Conservation (phyloP, 2,888 invertebrate genomes). For the Tricholauxania praeusta region DNA sequence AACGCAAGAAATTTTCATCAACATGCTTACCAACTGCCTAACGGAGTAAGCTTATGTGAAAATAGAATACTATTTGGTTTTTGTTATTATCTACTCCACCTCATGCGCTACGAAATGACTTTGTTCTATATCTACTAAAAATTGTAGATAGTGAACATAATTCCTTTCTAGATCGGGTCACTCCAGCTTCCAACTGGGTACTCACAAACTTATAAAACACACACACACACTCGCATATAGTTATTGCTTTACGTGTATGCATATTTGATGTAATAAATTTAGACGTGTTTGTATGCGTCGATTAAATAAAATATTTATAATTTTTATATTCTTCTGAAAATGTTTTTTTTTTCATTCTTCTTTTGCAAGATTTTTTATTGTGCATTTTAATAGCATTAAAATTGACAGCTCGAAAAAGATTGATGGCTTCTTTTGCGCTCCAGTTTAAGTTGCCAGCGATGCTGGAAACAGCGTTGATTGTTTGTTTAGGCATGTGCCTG, state of each 20-base stretch:
- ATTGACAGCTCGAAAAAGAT: slow-evolving; percentile 51
- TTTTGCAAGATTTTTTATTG: slow-evolving; percentile 29
- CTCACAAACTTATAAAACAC: slow-evolving; percentile 2
- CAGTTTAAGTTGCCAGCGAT: not conserved
- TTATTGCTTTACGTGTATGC: slow-evolving; percentile 20
- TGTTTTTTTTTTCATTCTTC: not conserved
- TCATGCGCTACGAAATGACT: too few species aligned
- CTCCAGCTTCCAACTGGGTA: not conserved
- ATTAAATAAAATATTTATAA: slow-evolving; percentile 43
- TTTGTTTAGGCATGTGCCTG: slow-evolving; percentile 8
- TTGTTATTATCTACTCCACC: too few species aligned
- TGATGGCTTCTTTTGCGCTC: slow-evolving; percentile 44
- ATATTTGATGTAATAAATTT: slow-evolving; percentile 40
- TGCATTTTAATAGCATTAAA: slow-evolving; percentile 49
- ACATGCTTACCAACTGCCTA: too few species aligned
- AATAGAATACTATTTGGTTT: too few species aligned
- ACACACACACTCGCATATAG: not conserved
- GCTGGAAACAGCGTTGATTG: not conserved
- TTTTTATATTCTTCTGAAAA: slow-evolving; percentile 3
- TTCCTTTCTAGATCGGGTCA: too few species aligned
- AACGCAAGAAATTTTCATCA: too few species aligned
- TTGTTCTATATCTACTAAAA: too few species aligned
- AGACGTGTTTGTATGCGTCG: slow-evolving; percentile 18
- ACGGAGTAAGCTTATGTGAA: too few species aligned
- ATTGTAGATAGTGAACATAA: too few species aligned